A percentile compares a stretch with the other conserved stretches of the same genome.
Conservation (phyloP, 1,140 invertebrate genomes). For the Ditylenchus dipsaci region DNA sequence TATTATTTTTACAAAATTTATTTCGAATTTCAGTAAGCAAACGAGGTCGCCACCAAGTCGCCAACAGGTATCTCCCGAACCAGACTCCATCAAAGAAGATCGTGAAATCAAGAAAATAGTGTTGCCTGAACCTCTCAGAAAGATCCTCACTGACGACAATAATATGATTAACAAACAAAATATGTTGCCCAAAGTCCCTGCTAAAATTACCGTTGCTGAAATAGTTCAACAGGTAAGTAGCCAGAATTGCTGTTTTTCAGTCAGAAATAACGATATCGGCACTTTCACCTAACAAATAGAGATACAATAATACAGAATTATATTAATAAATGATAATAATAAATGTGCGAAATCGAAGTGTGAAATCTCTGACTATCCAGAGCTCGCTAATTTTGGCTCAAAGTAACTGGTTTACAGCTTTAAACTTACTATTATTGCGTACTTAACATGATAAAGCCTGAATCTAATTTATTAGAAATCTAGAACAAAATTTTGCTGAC, state of each 20-base stretch:
- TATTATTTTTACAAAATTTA: neutral
- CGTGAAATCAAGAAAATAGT: constrained; percentile 24
- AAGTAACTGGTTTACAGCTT: too few species aligned
- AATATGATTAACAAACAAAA: constrained; percentile 24
- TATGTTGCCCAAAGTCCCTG: constrained; percentile 33
- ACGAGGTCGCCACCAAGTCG: neutral
- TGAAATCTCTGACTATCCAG: too few species aligned
- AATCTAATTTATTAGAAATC: too few species aligned
- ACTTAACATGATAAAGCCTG: too few species aligned
- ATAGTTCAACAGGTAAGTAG: constrained; percentile 23
- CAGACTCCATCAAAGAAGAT: neutral
- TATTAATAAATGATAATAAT: too few species aligned
- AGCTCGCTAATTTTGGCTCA: too few species aligned
- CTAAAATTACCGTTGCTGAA: constrained; percentile 22
- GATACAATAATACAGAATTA: too few species aligned
- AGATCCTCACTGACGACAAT: constrained; percentile 32
- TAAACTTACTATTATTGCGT: too few species aligned
- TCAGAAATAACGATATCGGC: too few species aligned
- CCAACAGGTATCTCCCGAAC: neutral
- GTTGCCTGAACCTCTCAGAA: constrained; percentile 24
- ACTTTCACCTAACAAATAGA: too few species aligned
- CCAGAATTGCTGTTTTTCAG: neutral
- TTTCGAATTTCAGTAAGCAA: constrained; percentile 1
- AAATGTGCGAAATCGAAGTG: too few species aligned
- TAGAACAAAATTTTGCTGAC: too few species aligned